Percentiles rank a stretch among this genome's conserved stretches.
phyloP scores from a whole-genome alignment of 2,888 invertebrate species.

The Muscina levida region DNA sequence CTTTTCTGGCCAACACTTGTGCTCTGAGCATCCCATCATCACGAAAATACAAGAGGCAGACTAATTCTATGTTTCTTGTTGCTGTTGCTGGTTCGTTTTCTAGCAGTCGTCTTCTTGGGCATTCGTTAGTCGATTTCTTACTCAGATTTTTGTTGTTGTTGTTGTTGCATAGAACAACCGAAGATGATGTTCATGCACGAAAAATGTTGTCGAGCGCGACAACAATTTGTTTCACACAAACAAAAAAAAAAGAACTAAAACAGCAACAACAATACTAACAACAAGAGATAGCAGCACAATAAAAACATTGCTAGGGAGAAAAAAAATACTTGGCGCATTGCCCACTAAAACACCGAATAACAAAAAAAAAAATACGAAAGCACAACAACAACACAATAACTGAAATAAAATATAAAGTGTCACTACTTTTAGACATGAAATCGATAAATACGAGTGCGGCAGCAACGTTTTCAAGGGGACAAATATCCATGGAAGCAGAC shows the following conservation, averaged over 20 bases:
- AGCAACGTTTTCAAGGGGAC: too few species aligned
- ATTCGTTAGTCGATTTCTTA: too few species aligned
- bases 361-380: slow-evolving; percentile 46
- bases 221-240: slow-evolving; percentile 76
- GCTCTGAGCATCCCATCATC: too few species aligned
- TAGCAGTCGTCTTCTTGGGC: too few species aligned
- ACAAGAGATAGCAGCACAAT: slow-evolving; percentile 39
- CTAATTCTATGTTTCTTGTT: slow-evolving; percentile 1
- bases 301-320: slow-evolving; percentile 27
- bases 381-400: slow-evolving; percentile 46
- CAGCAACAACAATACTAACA: slow-evolving; percentile 34
- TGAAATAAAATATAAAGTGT: slow-evolving; percentile 36
- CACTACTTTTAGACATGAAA: slow-evolving; percentile 56
- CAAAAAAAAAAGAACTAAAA: slow-evolving; percentile 44
- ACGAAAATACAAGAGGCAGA: not conserved
- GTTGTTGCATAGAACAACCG: slow-evolving; percentile 17
- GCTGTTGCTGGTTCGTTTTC: too few species aligned
- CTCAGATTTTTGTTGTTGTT: slow-evolving; percentile 23
- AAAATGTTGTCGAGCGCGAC: slow-evolving; percentile 78
- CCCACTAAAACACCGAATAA: slow-evolving; percentile 73
- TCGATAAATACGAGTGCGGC: not conserved
- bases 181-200: slow-evolving; percentile 54
- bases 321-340: slow-evolving; percentile 73
- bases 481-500: too few species aligned
- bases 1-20: not conserved